Conservation (phyloP, 2,113 vertebrate genomes). For the Abramis brama region DNA sequence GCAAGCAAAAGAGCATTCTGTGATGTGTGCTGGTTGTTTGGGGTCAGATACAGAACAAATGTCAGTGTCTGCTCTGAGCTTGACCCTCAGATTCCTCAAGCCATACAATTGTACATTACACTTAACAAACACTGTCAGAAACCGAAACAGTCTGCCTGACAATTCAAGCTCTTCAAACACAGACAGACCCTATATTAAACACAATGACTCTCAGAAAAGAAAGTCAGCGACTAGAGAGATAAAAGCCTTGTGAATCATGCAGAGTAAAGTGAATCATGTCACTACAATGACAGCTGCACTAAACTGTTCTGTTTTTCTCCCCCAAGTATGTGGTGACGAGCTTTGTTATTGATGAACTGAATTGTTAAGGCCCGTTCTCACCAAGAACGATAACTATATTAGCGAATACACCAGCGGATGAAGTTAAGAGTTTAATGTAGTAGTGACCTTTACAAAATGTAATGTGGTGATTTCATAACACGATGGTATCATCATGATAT, state of each 20-base stretch:
- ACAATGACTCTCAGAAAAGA: neutral
- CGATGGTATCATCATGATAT: neutral
- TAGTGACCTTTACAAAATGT: neutral
- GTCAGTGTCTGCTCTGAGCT: slow-evolving; percentile 24
- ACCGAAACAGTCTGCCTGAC: neutral
- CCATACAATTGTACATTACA: slow-evolving; percentile 3
- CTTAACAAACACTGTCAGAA: slow-evolving; percentile 18
- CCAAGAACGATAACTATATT: no score
- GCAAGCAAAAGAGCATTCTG: slow-evolving; percentile 11
- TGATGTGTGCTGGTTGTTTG: slow-evolving; percentile 16
- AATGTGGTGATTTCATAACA: neutral
- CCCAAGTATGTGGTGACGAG: neutral
- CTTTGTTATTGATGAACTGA: neutral
- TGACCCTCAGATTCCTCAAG: slow-evolving; percentile 26
- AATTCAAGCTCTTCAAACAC: slow-evolving; percentile 13
- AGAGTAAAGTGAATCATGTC: neutral
- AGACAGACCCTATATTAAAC: slow-evolving; percentile 18
- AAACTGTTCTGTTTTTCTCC: neutral
- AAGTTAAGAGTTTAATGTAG: no score
- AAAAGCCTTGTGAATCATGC: neutral
- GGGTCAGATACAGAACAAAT: slow-evolving; percentile 37
- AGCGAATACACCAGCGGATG: no score
- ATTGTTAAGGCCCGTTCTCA: no score
- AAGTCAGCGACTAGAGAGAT: neutral
- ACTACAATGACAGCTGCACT: neutral